phyloP scores from a whole-genome alignment of 2,797 vertebrate genomes.

The Poecilia velifera region DNA sequence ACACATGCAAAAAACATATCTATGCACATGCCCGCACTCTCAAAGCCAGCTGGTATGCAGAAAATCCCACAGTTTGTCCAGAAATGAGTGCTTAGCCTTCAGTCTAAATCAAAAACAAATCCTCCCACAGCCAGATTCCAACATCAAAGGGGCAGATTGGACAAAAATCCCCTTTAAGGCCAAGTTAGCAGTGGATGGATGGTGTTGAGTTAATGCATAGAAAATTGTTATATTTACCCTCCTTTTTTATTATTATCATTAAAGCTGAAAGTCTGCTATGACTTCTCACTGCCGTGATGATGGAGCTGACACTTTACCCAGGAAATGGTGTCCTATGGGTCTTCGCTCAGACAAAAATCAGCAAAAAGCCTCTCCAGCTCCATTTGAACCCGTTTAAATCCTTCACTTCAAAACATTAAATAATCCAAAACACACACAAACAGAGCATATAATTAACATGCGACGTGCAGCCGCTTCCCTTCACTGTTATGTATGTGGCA shows the following conservation, averaged over 20 bases:
- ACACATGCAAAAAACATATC: slow-evolving; percentile 40
- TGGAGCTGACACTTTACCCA: slow-evolving; percentile 29
- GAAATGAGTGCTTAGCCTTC: slow-evolving; percentile 45
- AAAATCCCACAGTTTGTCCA: slow-evolving; percentile 57
- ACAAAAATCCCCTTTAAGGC: slow-evolving; percentile 22
- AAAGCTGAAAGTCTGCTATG: slow-evolving; percentile 9
- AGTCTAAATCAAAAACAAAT: slow-evolving; percentile 56
- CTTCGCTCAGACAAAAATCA: background rate
- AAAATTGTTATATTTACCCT: slow-evolving; percentile 27
- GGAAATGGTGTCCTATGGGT: background rate
- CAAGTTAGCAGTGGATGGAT: slow-evolving; percentile 35
- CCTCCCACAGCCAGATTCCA: slow-evolving; percentile 52
- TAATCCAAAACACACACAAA: background rate
- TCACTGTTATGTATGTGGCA: background rate
- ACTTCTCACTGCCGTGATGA: background rate
- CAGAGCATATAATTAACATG: background rate
- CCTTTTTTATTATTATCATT: slow-evolving; percentile 29
- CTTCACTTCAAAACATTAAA: background rate
- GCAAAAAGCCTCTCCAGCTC: background rate
- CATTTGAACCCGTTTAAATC: background rate
- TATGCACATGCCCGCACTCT: slow-evolving; percentile 25
- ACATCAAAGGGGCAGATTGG: slow-evolving; percentile 49
- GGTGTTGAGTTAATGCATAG: slow-evolving; percentile 26
- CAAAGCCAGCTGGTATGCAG: slow-evolving; percentile 32
- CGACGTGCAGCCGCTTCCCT: background rate